Evolutionary conservation across 2,888 invertebrate genomes (phyloP), one percentile per base, ranked within the genome.

Genomic region (Drosophila leonis): DNA sequence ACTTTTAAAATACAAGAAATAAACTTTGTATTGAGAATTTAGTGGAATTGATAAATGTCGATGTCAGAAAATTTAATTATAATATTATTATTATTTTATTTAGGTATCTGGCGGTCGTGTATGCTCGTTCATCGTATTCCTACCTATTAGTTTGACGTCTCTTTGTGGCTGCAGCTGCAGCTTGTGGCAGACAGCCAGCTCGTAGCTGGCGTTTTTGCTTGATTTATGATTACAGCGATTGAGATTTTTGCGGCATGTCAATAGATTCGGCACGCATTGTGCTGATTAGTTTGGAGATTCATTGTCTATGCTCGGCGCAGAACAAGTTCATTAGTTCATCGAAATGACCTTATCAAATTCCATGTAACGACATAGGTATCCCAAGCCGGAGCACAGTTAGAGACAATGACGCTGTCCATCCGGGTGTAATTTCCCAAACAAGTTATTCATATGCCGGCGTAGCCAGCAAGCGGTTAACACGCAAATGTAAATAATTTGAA

Each of bases 401-500:
- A 52, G 24, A 24, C 52, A 59, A 54, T 66, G 75, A 71, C 80
- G 66, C 65, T 62, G 60, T 27, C 57, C 85, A 86, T 86, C 86
- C 86, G 86, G 86, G 90, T 86, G 90, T 86, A 85, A 85, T 90
- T 86, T 83, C 89, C 86, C 90, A 88, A 77, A 81, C 83, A 74
- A 89, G 79, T 65, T 66, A 88, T 85, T 88, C 68, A 72, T 76
- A 88, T 73, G 83, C 64, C 59, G 74, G 49, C 66, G 57, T 35
- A 57, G 68, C 55, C 55, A 48, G 56, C 42, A n/a, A 56, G 74
- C 42, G 42, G 37, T 52, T 56, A 72, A 67, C 82, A 84, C 89
- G 89, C 89, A 84, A 84, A 83, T 87, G 88, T 80, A 66, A 77
- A 79, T 87, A 89, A 68, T 67, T 68, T 73, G 72, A 89, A 72